A percentile compares a stretch with the other conserved stretches of the same genome.
phyloP scores from a whole-genome alignment of 2,888 invertebrate genomes.

The Autographa pulchrina region DNA sequence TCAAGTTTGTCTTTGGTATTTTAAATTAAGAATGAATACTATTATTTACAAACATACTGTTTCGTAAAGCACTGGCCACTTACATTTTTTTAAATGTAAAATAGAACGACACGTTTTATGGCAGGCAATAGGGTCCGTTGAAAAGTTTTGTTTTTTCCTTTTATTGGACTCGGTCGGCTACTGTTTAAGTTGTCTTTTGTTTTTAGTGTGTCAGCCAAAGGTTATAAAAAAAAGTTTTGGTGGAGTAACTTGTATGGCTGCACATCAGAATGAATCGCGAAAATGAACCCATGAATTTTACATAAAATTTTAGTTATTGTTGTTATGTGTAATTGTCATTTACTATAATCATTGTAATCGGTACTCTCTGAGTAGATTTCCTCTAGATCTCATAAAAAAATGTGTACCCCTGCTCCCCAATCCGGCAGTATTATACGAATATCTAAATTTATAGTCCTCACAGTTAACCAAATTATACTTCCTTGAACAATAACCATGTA shows the following conservation, averaged over 20 bases:
- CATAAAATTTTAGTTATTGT: not conserved
- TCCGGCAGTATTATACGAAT: no score
- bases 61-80: not conserved
- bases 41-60: not conserved
- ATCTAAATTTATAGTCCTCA: no score
- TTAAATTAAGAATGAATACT: not conserved
- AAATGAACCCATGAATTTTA: not conserved
- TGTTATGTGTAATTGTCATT: no score
- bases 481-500: not conserved
- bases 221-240: not conserved
- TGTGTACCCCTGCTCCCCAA: no score
- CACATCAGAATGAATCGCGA: not conserved
- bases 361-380: no score
- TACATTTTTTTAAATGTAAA: not conserved
- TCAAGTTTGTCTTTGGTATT: not conserved
- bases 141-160: not conserved
- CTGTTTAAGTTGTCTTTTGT: constrained; percentile 1
- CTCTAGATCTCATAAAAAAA: no score
- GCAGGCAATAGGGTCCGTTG: not conserved
- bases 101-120: constrained; percentile 2
- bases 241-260: not conserved
- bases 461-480: no score
- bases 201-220: not conserved
- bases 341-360: no score
- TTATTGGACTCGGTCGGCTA: not conserved